Evolutionary conservation across 2,797 vertebrate genomes (phyloP).

Genomic region (Pampus argenteus): DNA sequence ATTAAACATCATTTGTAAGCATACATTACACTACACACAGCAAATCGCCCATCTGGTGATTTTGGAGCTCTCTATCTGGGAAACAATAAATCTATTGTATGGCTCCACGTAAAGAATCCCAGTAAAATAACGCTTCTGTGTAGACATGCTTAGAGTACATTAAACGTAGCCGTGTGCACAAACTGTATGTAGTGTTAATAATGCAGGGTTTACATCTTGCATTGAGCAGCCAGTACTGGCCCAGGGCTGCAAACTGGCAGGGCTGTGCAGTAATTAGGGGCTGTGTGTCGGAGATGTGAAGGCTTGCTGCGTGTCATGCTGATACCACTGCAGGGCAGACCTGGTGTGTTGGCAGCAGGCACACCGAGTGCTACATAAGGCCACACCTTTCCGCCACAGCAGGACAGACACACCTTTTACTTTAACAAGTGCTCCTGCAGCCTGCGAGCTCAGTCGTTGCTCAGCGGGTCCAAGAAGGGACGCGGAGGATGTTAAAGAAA

Average conservation of each 20-base stretch:
- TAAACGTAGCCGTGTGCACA: conserved; percentile 54
- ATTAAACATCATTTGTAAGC: conserved; percentile 80
- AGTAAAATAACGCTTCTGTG: conserved; percentile 53
- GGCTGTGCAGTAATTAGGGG: conserved; percentile 75
- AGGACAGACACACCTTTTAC: conserved; percentile 35
- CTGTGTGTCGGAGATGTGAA: conserved; percentile 61
- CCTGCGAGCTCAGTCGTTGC: not conserved
- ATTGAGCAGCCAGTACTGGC: conserved; percentile 61
- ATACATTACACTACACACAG: conserved; percentile 70
- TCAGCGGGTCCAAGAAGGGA: conserved; percentile 6
- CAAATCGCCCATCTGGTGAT: conserved; percentile 78
- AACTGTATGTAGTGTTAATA: conserved; percentile 78
- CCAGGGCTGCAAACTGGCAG: conserved; percentile 70
- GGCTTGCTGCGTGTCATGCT: conserved; percentile 61
- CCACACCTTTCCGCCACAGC: conserved; percentile 52
- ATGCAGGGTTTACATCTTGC: conserved; percentile 81
- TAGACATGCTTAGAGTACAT: conserved; percentile 59
- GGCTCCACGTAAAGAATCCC: conserved; percentile 59
- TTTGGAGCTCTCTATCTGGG: conserved; percentile 57
- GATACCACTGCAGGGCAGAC: conserved; percentile 61
- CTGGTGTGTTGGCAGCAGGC: conserved; percentile 33
- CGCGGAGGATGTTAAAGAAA: conserved; percentile 2
- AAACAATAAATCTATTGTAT: conserved; percentile 73
- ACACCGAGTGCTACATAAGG: conserved; percentile 11
- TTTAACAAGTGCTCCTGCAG: conserved; percentile 15